These are phyloP conservation scores for Sylvilagus floridanus DNA, from an alignment of 2,797 vertebrate genomes.

Conservation along the genomic window DNA sequence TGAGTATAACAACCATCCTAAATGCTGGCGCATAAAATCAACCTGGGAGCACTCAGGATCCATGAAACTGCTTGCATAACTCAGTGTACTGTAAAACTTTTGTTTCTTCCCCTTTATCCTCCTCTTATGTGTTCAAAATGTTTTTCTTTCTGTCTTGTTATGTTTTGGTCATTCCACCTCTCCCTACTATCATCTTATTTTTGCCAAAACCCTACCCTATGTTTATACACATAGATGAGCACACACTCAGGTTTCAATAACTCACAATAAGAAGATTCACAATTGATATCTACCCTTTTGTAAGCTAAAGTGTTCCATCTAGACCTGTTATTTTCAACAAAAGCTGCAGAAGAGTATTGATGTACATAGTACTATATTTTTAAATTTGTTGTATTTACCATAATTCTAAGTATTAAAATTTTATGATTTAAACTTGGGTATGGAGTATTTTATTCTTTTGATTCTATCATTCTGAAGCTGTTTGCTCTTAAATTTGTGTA, in stretches of 20 bases:
- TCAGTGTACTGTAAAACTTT: background rate
- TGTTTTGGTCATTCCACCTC: background rate
- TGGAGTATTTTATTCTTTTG: conserved; percentile 50
- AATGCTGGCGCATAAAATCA: background rate
- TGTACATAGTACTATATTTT: background rate
- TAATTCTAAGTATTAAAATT: background rate
- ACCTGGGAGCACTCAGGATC: background rate
- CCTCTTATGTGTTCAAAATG: background rate
- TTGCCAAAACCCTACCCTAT: background rate
- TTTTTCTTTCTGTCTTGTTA: background rate
- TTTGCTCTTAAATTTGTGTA: conserved; percentile 70
- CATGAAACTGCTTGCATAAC: background rate
- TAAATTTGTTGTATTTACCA: background rate
- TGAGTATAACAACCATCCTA: background rate
- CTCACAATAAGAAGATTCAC: background rate
- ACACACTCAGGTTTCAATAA: background rate
- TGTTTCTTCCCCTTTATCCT: background rate
- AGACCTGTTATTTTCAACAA: background rate
- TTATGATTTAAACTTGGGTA: background rate
- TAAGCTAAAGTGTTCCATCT: background rate
- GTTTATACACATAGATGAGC: background rate
- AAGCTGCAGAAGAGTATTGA: background rate
- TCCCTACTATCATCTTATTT: background rate
- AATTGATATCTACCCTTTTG: background rate
- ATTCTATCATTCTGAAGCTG: conserved; percentile 59